A percentile compares a stretch with the other conserved stretches of the same genome.
Evolutionary conservation across 2,797 vertebrate species (phyloP).

Genomic region (Onychomys torridus): DNA sequence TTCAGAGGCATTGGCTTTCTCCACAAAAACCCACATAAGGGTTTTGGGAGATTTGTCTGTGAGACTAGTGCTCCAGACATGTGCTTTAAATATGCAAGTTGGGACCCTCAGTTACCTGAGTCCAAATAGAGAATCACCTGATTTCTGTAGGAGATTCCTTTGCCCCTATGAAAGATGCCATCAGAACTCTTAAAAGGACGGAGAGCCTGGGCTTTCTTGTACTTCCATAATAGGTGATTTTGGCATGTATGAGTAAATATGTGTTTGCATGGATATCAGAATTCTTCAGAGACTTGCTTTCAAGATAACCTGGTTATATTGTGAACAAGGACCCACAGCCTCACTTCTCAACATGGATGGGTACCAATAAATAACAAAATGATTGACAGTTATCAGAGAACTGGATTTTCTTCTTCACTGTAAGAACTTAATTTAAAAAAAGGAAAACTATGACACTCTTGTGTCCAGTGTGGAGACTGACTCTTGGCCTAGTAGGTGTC

Average conservation of each 20-base stretch:
- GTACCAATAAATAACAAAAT: neutral
- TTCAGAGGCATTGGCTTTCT: neutral
- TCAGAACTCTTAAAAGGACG: neutral
- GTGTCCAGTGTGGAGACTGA: neutral
- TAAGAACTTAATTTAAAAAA: neutral
- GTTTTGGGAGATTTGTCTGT: neutral
- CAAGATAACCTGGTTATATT: neutral
- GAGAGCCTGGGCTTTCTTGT: neutral
- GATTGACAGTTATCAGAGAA: neutral
- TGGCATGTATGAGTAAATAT: neutral
- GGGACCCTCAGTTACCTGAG: neutral
- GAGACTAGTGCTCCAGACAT: neutral
- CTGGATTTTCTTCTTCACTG: neutral
- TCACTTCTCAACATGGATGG: neutral
- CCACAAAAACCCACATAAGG: neutral
- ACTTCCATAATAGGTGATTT: neutral
- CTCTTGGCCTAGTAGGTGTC: neutral
- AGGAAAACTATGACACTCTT: neutral
- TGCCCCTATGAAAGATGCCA: neutral
- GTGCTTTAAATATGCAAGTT: neutral
- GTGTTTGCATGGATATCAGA: neutral
- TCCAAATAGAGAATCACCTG: slow-evolving; percentile 24
- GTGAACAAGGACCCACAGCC: neutral
- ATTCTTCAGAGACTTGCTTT: neutral
- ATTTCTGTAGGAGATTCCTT: neutral